phyloP scores from a whole-genome alignment of 2,888 invertebrate genomes.

The Elysia crispata region DNA sequence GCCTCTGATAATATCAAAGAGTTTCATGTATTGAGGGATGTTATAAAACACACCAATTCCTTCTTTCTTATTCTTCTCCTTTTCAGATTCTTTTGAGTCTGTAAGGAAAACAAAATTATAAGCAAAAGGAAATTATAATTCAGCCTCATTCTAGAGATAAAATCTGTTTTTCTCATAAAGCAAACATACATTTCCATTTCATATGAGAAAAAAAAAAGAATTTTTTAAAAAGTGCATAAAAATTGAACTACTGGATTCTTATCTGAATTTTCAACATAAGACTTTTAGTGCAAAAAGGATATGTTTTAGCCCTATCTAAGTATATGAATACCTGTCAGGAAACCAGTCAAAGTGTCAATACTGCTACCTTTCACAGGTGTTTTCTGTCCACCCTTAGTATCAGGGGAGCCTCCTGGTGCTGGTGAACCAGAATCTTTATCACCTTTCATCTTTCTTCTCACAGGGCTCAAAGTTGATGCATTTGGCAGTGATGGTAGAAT shows the following conservation, averaged over 20 bases:
- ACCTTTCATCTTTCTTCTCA: conserved; percentile 76
- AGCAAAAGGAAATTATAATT: background rate
- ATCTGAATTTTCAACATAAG: no score
- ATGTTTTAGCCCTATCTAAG: no score
- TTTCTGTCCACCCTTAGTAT: conserved; percentile 64
- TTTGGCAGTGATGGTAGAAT: conserved; percentile 77
- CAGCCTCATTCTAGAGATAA: no score
- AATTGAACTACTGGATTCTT: no score
- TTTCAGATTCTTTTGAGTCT: conserved; percentile 75
- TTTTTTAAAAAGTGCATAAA: no score
- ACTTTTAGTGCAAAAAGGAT: no score
- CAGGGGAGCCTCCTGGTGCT: conserved; percentile 54
- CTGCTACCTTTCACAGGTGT: conserved; percentile 49
- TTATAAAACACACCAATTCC: conserved; percentile 77
- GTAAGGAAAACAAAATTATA: background rate
- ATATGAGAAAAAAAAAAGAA: no score
- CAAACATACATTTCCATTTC: background rate
- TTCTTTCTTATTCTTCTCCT: conserved; percentile 73
- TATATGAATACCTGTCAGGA: background rate
- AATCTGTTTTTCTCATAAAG: background rate
- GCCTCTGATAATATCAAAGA: conserved; percentile 88
- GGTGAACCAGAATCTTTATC: conserved; percentile 61
- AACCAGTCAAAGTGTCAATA: background rate
- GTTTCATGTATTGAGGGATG: conserved; percentile 89
- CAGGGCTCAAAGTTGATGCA: conserved; percentile 77